Base-by-base conservation (phyloP, 2,113 vertebrate genomes). In the Sinocyclocheilus rhinocerous region DNA sequence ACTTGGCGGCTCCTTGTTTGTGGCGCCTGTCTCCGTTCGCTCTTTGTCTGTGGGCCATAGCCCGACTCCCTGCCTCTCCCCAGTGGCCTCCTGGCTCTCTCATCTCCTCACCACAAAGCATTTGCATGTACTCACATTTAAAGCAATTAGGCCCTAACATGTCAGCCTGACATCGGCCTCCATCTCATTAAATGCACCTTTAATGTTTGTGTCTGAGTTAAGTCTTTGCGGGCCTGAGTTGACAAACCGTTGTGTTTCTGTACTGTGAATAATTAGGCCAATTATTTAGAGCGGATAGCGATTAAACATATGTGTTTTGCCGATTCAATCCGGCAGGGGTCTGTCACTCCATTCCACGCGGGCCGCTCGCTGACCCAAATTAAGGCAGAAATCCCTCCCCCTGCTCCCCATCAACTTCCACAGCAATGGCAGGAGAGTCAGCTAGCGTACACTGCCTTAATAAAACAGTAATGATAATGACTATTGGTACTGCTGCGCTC, bases 401-500 rank as follows among this genome's bases (percentile, higher is more conserved):
- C 86, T 83, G 86, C 90, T 87, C 70, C 86, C 57, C 91, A 90
- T 91, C 91, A 92, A 86, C 88, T 87, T 85, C 84, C 75, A 70
- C 86, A 85, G 91, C 86, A 90, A 90, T 91, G 91, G 89, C 90
- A 92, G 86, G 52, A 55, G 20, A 16, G 79, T 4, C 85, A 92
- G 92, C 91, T 90, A 93, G 91, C 84, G 67, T 81, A 85, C 86
- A 90, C 89, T 91, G 86, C 89, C 91, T 92, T 92, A 93, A 94
- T 95, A 91, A 93, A 94, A 94, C 91, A 92, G 91, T 94, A 92
- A 94, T 94, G 92, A 93, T 92, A 88, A 92, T 91, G 93, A 92
- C 90, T 89, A 91, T 90, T 90, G 82, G 86, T 92, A 91, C 90
- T 87, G 90, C 76, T 90, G 91, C 9, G 42, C 42, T 39, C 39